Evolutionary conservation across 1,140 invertebrate species (phyloP).

Genomic region (Drosophila novamexicana): DNA sequence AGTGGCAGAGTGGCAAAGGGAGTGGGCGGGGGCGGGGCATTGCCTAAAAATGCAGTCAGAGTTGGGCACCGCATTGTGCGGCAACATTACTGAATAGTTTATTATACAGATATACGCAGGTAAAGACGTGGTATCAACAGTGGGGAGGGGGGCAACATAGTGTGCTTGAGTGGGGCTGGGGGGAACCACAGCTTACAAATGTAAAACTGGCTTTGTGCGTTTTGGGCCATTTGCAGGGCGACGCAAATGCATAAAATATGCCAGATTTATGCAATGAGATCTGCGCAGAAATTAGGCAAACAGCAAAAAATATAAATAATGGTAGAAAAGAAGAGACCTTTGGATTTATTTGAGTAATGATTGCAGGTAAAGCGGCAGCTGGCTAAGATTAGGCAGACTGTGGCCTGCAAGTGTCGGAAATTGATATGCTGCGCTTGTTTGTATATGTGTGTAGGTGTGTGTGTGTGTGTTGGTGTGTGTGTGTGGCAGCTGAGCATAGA

Average conservation of each 20-base stretch:
- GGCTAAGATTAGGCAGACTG: constrained; percentile 45
- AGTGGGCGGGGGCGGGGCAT: constrained; percentile 10
- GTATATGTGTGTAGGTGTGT: neutral
- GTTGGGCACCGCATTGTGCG: constrained; percentile 47
- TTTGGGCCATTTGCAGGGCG: neutral
- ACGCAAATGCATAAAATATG: constrained; percentile 50
- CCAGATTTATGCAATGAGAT: constrained; percentile 18
- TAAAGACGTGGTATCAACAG: neutral
- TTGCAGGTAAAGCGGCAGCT: constrained; percentile 24
- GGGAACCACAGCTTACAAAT: constrained; percentile 48
- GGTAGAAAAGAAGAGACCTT: constrained; percentile 3
- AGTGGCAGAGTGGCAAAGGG: too few relatives aligned
- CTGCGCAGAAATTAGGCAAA: constrained; percentile 29
- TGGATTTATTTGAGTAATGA: constrained; percentile 32
- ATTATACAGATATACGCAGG: constrained; percentile 43
- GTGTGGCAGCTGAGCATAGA: constrained; percentile 41
- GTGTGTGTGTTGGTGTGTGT: neutral
- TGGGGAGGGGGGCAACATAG: neutral
- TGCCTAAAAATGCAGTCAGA: constrained; percentile 44
- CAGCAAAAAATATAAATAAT: constrained; percentile 14
- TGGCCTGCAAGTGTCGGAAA: constrained; percentile 68
- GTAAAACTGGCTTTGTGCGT: constrained; percentile 53
- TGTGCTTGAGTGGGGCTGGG: neutral
- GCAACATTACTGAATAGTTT: constrained; percentile 68
- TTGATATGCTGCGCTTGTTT: constrained; percentile 42